Evolutionary conservation across 2,888 invertebrate species (phyloP), one percentile per base, ranked within the genome.

Genomic region (Girardia tigrina): DNA sequence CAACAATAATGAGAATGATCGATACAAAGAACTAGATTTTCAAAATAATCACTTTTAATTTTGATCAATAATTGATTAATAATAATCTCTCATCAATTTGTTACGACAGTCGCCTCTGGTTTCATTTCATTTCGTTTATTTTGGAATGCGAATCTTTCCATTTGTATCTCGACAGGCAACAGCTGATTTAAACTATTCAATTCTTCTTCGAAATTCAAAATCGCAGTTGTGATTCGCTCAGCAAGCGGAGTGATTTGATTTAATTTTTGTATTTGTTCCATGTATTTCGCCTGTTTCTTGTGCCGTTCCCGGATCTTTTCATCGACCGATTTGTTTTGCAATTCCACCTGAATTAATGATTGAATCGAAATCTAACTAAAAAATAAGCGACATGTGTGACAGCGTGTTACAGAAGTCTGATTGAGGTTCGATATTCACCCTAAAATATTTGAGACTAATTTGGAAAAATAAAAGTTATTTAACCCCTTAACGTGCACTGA

Each of bases 81-180:
- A n/a, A n/a, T n/a, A n/a, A n/a, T n/a, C n/a, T n/a, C n/a, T n/a
- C n/a, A n/a, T n/a, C n/a, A n/a, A n/a, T n/a, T n/a, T n/a, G n/a
- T n/a, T n/a, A n/a, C n/a, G n/a, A 56, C 56, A 56, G n/a, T 4
- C 6, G 56, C 23, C 23, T 56, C 56, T 12, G 4, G n/a, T 4
- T 56, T 56, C n/a, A 56, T 8, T 2, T 56, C 56, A 12, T 56
- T 56, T 6, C 56, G 56, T n/a, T 56, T 4, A 4, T 20, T 4
- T 56, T 56, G 56, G 56, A 56, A 56, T 56, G 56, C n/a, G n/a
- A 56, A 56, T 56, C 2, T 23, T 56, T 56, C 56, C 56, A 56
- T 56, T n/a, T 56, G 56, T n/a, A 56, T 12, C 4, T 56, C n/a
- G 23, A 23, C 2, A 8, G 56, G 56, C n/a, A 56, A 23, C 6